These are phyloP conservation scores for Heloderma charlesbogerti DNA, from an alignment of 2,113 vertebrate genomes.

Conservation along the genomic window DNA sequence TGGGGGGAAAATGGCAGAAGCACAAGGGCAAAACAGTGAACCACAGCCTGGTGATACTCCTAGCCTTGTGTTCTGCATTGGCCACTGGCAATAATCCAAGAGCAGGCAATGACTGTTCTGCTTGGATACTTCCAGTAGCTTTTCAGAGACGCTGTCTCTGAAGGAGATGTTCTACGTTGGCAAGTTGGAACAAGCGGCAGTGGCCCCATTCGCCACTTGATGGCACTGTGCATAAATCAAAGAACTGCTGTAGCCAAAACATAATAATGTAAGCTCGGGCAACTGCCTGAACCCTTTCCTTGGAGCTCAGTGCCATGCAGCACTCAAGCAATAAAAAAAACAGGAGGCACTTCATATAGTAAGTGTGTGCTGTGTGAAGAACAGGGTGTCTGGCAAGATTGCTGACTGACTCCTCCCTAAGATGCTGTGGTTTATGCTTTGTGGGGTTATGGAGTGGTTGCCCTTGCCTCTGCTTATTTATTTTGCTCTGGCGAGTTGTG, in stretches of 20 bases:
- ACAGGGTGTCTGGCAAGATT: not conserved
- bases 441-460: not conserved
- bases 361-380: not conserved
- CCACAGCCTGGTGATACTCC: not conserved
- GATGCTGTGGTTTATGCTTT: not conserved
- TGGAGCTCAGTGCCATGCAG: not conserved
- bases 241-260: not conserved
- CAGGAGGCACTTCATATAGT: not conserved
- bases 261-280: not conserved
- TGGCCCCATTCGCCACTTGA: constrained; percentile 6
- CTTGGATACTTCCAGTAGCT: not conserved
- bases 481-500: not conserved
- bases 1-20: no score
- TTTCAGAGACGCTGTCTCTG: not conserved
- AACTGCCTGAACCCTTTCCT: not conserved
- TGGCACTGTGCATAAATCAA: constrained; percentile 20
- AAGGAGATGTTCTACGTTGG: not conserved
- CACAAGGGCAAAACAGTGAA: not conserved
- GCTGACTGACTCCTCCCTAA: not conserved
- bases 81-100: not conserved
- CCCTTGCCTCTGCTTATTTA: no score
- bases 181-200: not conserved
- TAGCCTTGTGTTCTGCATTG: not conserved
- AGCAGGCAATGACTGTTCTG: not conserved
- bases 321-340: not conserved